These are phyloP conservation scores for Drosophila rhopaloa DNA, from an alignment of 1,140 invertebrate species.

Conservation along the genomic window DNA sequence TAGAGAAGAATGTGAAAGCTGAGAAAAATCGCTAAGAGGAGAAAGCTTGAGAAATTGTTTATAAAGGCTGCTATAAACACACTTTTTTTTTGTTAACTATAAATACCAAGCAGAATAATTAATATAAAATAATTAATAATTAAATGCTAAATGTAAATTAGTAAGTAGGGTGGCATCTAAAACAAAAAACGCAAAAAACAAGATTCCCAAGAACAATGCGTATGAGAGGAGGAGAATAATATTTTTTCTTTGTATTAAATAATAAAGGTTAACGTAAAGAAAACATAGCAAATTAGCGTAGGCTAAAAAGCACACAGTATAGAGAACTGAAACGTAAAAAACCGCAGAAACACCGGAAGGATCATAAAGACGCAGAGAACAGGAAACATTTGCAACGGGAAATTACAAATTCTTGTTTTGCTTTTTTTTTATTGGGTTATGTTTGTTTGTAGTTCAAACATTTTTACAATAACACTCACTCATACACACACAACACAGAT, in stretches of 20 bases:
- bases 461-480: conserved; percentile 28
- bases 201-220: conserved; percentile 30
- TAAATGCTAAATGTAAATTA: conserved; percentile 70
- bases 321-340: conserved; percentile 19
- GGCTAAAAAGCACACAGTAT: conserved; percentile 27
- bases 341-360: neutral
- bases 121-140: conserved; percentile 59
- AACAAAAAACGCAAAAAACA: conserved; percentile 36
- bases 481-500: conserved; percentile 10
- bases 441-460: conserved; percentile 40
- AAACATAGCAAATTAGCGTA: conserved; percentile 28
- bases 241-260: conserved; percentile 53
- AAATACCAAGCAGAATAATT: conserved; percentile 68
- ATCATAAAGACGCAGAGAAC: neutral
- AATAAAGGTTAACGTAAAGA: conserved; percentile 8
- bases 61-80: conserved; percentile 73
- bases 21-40: neutral
- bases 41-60: conserved; percentile 57
- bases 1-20: neutral
- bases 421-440: conserved; percentile 23
- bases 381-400: conserved; percentile 4
- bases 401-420: conserved; percentile 3
- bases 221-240: neutral
- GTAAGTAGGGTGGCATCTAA: conserved; percentile 60
- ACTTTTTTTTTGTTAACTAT: conserved; percentile 75